phyloP scores from a whole-genome alignment of 1,140 invertebrate species.

The Aphis gossypii region DNA sequence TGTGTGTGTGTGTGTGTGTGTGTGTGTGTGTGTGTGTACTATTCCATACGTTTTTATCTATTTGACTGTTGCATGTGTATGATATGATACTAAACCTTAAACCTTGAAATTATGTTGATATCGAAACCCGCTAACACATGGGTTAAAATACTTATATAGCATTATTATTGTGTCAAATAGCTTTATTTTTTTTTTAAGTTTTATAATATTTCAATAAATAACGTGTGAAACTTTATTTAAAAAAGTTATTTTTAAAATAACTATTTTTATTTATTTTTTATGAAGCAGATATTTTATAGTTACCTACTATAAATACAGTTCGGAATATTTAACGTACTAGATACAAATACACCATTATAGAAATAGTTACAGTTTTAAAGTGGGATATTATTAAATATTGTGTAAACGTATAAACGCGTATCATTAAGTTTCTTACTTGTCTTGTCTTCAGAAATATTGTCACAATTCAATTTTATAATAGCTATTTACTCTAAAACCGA shows the following conservation, averaged over 20 bases:
- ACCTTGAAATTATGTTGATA: slow-evolving; percentile 40
- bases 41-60: slow-evolving; percentile 1
- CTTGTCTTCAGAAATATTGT: no score
- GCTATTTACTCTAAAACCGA: no score
- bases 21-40: not conserved
- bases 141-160: not conserved
- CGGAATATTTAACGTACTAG: no score
- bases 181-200: not conserved
- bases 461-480: no score
- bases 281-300: no score
- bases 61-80: not conserved
- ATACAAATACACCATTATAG: no score
- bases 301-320: no score
- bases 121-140: not conserved
- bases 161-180: not conserved
- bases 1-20: no score
- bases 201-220: not conserved
- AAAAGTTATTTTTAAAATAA: no score
- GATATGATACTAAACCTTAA: slow-evolving; percentile 7
- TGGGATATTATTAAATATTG: not conserved
- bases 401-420: not conserved
- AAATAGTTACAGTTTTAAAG: not conserved
- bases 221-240: no score
- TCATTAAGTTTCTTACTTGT: not conserved
- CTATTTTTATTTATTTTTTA: no score